Evolutionary conservation across 2,888 invertebrate species (phyloP).

Genomic region (Iphiclides podalirius): DNA sequence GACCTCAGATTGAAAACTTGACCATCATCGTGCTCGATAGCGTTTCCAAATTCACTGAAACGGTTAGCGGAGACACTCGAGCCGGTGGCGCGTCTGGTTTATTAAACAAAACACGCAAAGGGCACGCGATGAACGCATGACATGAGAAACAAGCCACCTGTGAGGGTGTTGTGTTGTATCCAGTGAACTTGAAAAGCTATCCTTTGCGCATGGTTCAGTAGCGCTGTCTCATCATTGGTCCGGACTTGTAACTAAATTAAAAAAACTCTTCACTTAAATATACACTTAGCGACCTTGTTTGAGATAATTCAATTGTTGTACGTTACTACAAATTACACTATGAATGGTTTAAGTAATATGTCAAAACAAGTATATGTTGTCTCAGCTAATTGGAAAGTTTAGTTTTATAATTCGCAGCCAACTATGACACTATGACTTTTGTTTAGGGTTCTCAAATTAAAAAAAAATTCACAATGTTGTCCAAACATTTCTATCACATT

Average conservation of each 20-base stretch:
- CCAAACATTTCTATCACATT: too few relatives aligned
- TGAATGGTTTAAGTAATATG: too few relatives aligned
- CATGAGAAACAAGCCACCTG: conserved; percentile 29
- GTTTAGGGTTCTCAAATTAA: too few relatives aligned
- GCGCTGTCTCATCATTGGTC: conserved; percentile 52
- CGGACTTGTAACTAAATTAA: neutral
- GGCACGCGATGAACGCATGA: conserved; percentile 18
- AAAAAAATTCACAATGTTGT: too few relatives aligned
- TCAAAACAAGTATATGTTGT: too few relatives aligned
- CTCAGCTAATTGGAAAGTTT: too few relatives aligned
- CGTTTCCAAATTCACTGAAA: conserved; percentile 39
- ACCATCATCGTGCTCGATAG: conserved; percentile 62
- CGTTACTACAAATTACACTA: too few relatives aligned
- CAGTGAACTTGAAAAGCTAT: conserved; percentile 43
- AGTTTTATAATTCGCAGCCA: too few relatives aligned
- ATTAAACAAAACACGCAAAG: conserved; percentile 37
- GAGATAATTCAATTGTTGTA: too few relatives aligned
- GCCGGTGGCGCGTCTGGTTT: conserved; percentile 34
- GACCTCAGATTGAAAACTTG: conserved; percentile 77
- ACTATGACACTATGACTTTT: too few relatives aligned
- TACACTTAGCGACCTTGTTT: neutral
- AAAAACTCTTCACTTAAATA: neutral
- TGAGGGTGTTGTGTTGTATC: conserved; percentile 26
- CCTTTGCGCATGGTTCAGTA: conserved; percentile 47
- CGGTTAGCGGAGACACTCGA: conserved; percentile 28